Conservation (phyloP, 2,113 vertebrate genomes). For the Crotalus helleri region DNA sequence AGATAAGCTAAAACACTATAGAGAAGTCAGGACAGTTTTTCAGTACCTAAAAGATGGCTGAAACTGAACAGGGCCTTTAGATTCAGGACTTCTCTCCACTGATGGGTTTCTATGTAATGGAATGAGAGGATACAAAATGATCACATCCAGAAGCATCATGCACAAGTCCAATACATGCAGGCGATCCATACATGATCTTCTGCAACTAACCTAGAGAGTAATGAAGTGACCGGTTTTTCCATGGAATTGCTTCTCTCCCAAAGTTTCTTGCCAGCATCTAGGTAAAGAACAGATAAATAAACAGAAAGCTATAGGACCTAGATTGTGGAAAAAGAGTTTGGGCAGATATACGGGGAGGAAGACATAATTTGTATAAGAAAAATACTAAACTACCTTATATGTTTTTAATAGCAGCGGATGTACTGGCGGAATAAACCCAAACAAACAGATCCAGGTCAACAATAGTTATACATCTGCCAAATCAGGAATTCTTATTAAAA, state of each 20-base stretch:
- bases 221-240: conserved; percentile 85
- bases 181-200: not conserved
- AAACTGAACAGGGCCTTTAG: conserved; percentile 78
- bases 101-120: conserved; percentile 77
- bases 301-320: not conserved
- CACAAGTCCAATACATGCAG: conserved; percentile 2
- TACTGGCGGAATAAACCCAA: conserved; percentile 20
- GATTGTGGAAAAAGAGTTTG: not conserved
- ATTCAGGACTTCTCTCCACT: conserved; percentile 78
- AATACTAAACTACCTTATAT: not conserved
- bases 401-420: conserved; percentile 4
- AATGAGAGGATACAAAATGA: conserved; percentile 71
- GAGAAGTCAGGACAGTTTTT: conserved; percentile 43
- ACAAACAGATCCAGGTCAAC: not conserved
- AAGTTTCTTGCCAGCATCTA: conserved; percentile 92
- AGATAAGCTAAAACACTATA: conserved; percentile 52
- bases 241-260: conserved; percentile 97
- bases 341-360: not conserved
- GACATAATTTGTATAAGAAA: not conserved
- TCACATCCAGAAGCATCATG: conserved; percentile 11
- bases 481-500: conserved; percentile 10
- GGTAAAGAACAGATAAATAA: conserved; percentile 30
- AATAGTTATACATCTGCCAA: not conserved
- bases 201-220: conserved; percentile 86
- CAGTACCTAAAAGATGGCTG: conserved; percentile 80